phyloP scores from a whole-genome alignment of 2,113 vertebrate species.

The Macrotus californicus region DNA sequence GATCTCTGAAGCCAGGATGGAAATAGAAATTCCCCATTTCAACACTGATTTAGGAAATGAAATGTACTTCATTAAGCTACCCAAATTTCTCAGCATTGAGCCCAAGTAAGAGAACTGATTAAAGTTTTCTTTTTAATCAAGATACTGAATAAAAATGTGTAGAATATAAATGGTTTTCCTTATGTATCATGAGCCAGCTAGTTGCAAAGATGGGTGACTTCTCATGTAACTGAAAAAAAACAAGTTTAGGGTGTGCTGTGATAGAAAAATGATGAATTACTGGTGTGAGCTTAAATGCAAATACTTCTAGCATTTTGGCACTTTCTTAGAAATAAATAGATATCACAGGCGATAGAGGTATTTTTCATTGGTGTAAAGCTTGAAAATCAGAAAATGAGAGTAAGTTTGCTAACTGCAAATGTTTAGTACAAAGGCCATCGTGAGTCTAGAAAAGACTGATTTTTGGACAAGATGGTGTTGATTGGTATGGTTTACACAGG shows the following conservation, averaged over 20 bases:
- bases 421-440: neutral
- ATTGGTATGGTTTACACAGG: neutral
- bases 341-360: neutral
- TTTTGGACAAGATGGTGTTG: neutral
- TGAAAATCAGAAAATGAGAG: neutral
- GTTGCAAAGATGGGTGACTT: neutral
- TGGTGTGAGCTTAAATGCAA: neutral
- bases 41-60: conserved; percentile 95
- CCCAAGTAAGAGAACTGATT: conserved; percentile 83
- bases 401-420: neutral
- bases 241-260: neutral
- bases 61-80: conserved; percentile 95
- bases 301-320: neutral
- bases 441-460: neutral
- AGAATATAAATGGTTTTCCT: neutral
- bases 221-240: neutral
- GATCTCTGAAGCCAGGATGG: conserved; percentile 89
- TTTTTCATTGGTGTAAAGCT: conserved; percentile 1
- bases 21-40: conserved; percentile 95
- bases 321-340: neutral
- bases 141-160: neutral
- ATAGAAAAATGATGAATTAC: neutral
- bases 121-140: neutral
- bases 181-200: neutral
- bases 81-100: conserved; percentile 96